A percentile compares a stretch with the other conserved stretches of the same genome.
Evolutionary conservation across 2,888 invertebrate species (phyloP).

Genomic region (Drosophila ezoana): DNA sequence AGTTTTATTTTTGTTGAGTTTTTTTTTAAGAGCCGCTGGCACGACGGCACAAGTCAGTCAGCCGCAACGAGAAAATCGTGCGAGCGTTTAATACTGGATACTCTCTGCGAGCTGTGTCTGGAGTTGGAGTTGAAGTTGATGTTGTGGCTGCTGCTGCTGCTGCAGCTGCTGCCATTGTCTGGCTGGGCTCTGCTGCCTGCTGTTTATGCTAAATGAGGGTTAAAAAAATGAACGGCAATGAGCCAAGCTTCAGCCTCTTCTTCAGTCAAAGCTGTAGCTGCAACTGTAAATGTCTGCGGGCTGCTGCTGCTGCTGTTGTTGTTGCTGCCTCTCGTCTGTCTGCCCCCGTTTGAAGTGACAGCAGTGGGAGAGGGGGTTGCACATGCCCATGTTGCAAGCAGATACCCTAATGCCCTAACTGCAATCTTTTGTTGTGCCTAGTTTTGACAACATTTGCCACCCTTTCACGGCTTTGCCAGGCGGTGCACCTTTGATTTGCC

Average conservation of each 20-base stretch:
- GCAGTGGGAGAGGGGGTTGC: slow-evolving; percentile 7
- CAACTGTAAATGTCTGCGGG: slow-evolving; percentile 65
- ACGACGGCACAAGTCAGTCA: slow-evolving; percentile 80
- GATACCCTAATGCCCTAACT: slow-evolving; percentile 53
- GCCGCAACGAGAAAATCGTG: slow-evolving; percentile 81
- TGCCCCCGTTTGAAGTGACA: slow-evolving; percentile 20
- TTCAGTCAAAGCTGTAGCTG: slow-evolving; percentile 24
- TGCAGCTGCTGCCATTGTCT: slow-evolving; percentile 58
- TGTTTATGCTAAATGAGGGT: slow-evolving; percentile 80
- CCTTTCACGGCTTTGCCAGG: slow-evolving; percentile 22
- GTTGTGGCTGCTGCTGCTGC: slow-evolving; percentile 33
- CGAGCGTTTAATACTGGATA: slow-evolving; percentile 71
- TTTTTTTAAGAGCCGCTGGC: slow-evolving; percentile 59
- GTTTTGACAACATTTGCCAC: slow-evolving; percentile 76
- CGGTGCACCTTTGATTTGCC: slow-evolving; percentile 41
- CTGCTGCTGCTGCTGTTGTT: slow-evolving; percentile 14
- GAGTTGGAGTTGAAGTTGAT: slow-evolving; percentile 33
- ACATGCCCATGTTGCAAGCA: slow-evolving; percentile 18
- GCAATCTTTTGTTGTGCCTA: slow-evolving; percentile 63
- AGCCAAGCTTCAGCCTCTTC: slow-evolving; percentile 47
- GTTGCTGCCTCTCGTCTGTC: slow-evolving; percentile 13
- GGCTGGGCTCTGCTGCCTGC: slow-evolving; percentile 45
- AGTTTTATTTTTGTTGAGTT: slow-evolving; percentile 10
- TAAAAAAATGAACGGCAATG: slow-evolving; percentile 59
- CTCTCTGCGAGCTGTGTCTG: slow-evolving; percentile 25